Percentiles rank a stretch among this genome's conserved stretches.
phyloP scores from a whole-genome alignment of 2,113 vertebrate genomes.

The Pampusana beccarii region DNA sequence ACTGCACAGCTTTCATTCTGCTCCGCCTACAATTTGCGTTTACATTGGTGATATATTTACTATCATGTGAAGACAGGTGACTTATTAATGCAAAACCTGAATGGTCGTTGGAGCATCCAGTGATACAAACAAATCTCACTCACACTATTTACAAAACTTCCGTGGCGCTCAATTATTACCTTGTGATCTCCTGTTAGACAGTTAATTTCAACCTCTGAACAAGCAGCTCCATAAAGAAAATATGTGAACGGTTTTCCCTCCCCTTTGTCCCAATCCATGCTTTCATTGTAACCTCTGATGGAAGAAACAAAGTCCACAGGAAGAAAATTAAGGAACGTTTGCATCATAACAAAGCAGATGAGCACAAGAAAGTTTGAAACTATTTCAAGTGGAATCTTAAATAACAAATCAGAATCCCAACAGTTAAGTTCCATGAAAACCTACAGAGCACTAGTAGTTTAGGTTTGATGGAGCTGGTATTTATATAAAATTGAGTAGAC shows the following conservation, averaged over 20 bases:
- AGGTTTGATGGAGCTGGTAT: background rate
- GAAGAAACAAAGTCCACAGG: background rate
- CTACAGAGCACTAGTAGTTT: background rate
- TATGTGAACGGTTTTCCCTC: conserved; percentile 83
- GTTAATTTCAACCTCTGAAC: conserved; percentile 91
- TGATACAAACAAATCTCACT: background rate
- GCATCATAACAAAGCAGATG: background rate
- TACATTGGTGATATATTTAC: background rate
- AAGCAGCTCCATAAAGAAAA: conserved; percentile 82
- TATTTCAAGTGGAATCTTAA: background rate
- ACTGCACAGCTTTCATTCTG: background rate
- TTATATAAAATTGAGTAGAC: background rate
- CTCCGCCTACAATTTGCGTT: background rate
- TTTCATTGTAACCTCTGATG: conserved; percentile 79
- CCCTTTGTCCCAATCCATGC: conserved; percentile 87
- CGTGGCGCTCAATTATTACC: conserved; percentile 67
- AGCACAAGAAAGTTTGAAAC: background rate
- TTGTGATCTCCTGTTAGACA: conserved; percentile 89
- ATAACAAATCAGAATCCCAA: background rate
- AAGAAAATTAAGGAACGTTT: background rate
- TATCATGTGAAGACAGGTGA: background rate
- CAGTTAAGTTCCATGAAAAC: background rate
- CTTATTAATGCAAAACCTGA: background rate
- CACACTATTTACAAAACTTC: background rate
- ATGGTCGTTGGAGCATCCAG: background rate